Percentiles rank a stretch among this genome's conserved stretches.
Conservation (phyloP, 2,888 invertebrate genomes). For the Rhodophaea formosa region DNA sequence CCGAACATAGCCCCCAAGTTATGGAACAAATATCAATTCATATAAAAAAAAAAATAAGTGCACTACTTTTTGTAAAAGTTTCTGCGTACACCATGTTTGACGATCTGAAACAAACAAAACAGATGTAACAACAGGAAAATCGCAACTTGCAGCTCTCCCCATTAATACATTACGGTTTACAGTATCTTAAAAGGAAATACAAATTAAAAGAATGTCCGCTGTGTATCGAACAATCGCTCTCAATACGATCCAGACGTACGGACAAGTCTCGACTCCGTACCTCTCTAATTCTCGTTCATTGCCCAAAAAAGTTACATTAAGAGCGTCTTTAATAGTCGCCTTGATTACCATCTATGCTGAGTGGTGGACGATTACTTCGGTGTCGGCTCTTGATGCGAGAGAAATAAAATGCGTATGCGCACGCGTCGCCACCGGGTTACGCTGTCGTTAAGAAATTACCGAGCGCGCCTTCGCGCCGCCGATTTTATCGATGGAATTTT, state of each 20-base stretch:
- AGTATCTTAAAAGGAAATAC: slow-evolving; percentile 10
- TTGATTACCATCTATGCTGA: slow-evolving; percentile 79
- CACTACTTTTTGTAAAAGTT: no score
- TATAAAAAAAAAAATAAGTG: no score
- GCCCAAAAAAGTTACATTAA: slow-evolving; percentile 73
- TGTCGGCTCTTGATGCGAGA: slow-evolving; percentile 70
- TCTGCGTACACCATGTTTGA: no score
- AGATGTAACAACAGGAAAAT: slow-evolving; percentile 4
- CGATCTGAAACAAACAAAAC: background rate
- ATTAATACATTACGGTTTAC: background rate
- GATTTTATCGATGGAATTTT: slow-evolving; percentile 82
- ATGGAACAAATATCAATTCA: no score
- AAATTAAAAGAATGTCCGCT: slow-evolving; percentile 31
- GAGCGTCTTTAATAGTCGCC: slow-evolving; percentile 72
- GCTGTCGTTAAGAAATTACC: slow-evolving; percentile 80
- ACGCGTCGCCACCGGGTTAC: slow-evolving; percentile 80
- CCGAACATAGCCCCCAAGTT: no score
- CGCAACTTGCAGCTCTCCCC: background rate
- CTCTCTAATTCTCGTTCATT: slow-evolving; percentile 58
- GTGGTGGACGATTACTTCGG: slow-evolving; percentile 78
- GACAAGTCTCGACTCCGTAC: slow-evolving; percentile 44
- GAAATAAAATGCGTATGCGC: slow-evolving; percentile 77
- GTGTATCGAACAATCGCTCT: slow-evolving; percentile 28
- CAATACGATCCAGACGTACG: slow-evolving; percentile 31
- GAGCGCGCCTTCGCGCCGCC: slow-evolving; percentile 69